These are phyloP conservation scores for Pollenia angustigena DNA, from an alignment of 2,888 invertebrate species.

Conservation along the genomic window DNA sequence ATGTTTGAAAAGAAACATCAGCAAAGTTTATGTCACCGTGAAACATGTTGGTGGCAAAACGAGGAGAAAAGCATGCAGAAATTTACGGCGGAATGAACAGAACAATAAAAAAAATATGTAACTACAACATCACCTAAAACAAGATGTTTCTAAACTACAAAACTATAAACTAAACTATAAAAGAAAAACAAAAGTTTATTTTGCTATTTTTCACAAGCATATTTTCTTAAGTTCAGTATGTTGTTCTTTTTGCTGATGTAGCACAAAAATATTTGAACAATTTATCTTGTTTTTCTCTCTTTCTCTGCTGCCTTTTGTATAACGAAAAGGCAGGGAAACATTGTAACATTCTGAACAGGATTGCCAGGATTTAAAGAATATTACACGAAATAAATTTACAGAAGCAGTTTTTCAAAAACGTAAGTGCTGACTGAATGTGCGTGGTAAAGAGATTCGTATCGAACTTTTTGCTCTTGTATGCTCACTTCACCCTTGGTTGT, in stretches of 20 bases:
- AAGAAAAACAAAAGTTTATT: slow-evolving; percentile 50
- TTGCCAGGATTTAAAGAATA: slow-evolving; percentile 8
- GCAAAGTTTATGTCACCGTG: background rate
- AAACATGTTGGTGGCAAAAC: too few relatives aligned
- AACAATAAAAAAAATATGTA: slow-evolving; percentile 8
- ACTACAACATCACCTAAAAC: slow-evolving; percentile 35
- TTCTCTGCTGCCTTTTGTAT: slow-evolving; percentile 2
- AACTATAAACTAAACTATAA: slow-evolving; percentile 28
- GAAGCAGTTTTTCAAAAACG: too few relatives aligned
- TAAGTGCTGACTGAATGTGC: too few relatives aligned
- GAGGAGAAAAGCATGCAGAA: background rate
- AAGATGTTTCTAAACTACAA: slow-evolving; percentile 52
- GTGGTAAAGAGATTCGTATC: too few relatives aligned
- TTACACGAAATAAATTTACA: too few relatives aligned
- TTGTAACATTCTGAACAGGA: slow-evolving; percentile 3
- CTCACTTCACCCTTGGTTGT: too few relatives aligned
- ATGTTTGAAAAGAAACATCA: background rate
- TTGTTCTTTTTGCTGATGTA: background rate
- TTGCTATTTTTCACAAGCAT: slow-evolving; percentile 48
- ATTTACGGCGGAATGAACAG: slow-evolving; percentile 16
- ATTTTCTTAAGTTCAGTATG: slow-evolving; percentile 47
- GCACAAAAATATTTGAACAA: slow-evolving; percentile 37
- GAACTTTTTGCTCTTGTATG: too few relatives aligned
- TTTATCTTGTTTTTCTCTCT: background rate
- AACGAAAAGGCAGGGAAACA: slow-evolving; percentile 20